A percentile compares a stretch with the other conserved stretches of the same genome.
Conservation (phyloP, 2,113 vertebrate species). For the Cyphomyrus plagiostoma region DNA sequence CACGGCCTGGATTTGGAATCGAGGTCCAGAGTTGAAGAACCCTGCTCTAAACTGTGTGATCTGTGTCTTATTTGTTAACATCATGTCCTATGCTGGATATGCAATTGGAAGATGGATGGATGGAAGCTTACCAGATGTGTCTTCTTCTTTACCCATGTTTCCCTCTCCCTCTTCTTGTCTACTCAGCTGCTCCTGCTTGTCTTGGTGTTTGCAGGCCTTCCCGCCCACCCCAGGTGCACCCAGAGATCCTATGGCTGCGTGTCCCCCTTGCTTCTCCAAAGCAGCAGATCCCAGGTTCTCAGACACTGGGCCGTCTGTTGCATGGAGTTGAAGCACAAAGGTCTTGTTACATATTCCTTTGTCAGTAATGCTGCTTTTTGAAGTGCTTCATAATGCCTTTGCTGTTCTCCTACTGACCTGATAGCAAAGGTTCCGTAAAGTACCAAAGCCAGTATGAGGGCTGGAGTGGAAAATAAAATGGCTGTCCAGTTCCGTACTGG, state of each 20-base stretch:
- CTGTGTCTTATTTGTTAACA: no score
- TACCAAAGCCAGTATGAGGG: constrained; percentile 75
- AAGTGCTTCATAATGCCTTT: no score
- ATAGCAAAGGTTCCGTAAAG: constrained; percentile 22
- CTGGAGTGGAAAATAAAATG: constrained; percentile 87
- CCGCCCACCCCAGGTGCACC: constrained; percentile 46
- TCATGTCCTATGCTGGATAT: no score
- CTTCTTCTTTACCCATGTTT: not conserved
- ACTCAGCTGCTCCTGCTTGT: constrained; percentile 50
- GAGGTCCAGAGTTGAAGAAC: no score
- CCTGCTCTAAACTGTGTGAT: no score
- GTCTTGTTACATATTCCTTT: not conserved
- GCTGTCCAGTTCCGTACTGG: constrained; percentile 79
- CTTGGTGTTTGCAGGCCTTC: constrained; percentile 68
- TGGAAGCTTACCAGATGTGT: no score
- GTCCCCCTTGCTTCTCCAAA: constrained; percentile 31
- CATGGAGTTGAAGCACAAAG: not conserved
- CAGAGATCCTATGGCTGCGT: constrained; percentile 42
- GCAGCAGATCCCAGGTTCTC: constrained; percentile 7
- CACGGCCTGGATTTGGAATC: no score
- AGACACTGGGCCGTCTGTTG: constrained; percentile 26
- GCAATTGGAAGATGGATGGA: no score
- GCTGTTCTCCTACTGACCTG: constrained; percentile 36
- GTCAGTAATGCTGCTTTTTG: not conserved
- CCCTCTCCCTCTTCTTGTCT: constrained; percentile 41